Percentiles rank a stretch among this genome's conserved stretches.
phyloP scores from a whole-genome alignment of 2,888 invertebrate species.

The Choristoneura rosaceana region DNA sequence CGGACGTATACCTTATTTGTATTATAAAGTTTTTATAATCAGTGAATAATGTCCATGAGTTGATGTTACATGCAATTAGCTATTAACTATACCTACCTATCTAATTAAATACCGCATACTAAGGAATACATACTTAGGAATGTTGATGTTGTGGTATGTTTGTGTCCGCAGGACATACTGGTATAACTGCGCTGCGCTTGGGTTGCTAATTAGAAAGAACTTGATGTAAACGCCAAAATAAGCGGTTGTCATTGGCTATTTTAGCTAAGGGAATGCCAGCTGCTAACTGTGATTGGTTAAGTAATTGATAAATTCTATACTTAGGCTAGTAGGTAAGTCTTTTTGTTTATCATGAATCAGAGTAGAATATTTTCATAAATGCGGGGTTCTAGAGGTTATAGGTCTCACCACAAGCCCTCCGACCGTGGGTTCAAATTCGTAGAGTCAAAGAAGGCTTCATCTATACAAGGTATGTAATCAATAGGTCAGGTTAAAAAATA shows the following conservation, averaged over 20 bases:
- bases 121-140: conserved; percentile 29
- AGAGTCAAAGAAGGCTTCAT: no score
- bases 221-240: conserved; percentile 21
- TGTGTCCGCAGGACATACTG: conserved; percentile 21
- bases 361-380: no score
- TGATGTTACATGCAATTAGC: conserved; percentile 23
- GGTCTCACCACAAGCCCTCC: no score
- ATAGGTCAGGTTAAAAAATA: no score
- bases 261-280: background rate
- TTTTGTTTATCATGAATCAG: no score
- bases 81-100: conserved; percentile 7
- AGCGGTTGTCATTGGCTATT: conserved; percentile 14
- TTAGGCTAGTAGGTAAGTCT: no score
- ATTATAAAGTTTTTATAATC: background rate
- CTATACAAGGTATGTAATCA: no score
- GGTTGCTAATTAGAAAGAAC: conserved; percentile 22
- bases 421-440: no score
- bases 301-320: no score
- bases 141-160: conserved; percentile 33
- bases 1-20: background rate
- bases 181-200: background rate
- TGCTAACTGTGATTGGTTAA: background rate
- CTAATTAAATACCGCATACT: conserved; percentile 22
- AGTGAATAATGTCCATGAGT: background rate
- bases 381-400: no score